phyloP scores from a whole-genome alignment of 1,140 invertebrate genomes.

The Latrodectus geometricus region DNA sequence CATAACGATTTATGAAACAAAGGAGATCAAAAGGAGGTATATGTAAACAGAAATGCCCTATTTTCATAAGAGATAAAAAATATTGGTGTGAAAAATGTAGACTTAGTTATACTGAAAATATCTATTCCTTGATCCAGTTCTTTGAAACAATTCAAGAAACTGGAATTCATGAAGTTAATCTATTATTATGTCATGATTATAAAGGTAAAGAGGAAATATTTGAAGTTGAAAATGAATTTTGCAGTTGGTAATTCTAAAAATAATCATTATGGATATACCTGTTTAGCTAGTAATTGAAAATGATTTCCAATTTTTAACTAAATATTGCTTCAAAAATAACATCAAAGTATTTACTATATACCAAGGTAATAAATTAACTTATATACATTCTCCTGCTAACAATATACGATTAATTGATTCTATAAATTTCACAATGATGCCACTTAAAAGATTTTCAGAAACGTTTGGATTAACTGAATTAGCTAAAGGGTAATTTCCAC shows the following conservation, averaged over 20 bases:
- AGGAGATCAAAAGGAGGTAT: neutral
- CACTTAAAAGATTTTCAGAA: no score
- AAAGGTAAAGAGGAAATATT: conserved; percentile 20
- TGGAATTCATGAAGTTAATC: conserved; percentile 19
- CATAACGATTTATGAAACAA: conserved; percentile 17
- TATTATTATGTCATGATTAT: conserved; percentile 17
- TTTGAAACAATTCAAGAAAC: neutral
- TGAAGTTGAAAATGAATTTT: conserved; percentile 19
- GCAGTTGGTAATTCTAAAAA: neutral
- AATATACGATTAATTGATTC: no score
- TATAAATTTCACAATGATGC: no score
- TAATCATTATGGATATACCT: conserved; percentile 6
- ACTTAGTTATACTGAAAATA: conserved; percentile 24
- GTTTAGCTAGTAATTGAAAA: conserved; percentile 26
- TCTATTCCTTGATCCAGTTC: neutral
- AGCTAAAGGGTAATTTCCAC: no score
- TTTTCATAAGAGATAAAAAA: neutral
- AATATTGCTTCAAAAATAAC: no score
- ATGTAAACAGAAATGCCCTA: neutral
- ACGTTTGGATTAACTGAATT: no score
- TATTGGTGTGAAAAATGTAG: conserved; percentile 10
- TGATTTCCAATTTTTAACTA: conserved; percentile 34
- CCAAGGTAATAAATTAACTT: no score
- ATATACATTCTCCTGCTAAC: no score
- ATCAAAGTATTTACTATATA: no score